Evolutionary conservation across 2,113 vertebrate species (phyloP), one percentile per base, ranked within the genome.

Genomic region (Anoura caudifer): DNA sequence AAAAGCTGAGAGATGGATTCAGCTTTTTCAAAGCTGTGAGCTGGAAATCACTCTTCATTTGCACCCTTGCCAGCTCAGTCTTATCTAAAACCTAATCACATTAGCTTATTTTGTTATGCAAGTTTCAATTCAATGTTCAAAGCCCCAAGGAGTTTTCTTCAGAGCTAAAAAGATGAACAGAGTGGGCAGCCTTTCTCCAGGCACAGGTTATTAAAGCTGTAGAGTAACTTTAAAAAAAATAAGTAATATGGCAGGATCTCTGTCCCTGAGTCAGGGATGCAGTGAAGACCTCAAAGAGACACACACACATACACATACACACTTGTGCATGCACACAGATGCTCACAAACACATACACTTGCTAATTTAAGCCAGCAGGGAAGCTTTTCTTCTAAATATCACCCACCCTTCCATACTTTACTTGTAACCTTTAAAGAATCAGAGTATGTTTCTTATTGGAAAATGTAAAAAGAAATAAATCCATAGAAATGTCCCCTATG

Each of bases 391-490:
- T 77, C 72, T 79, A 76, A 92, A 24, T 47, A 72, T 93, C 82
- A 69, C 67, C n/a, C 90, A 93, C 47, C 82, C 65, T 96, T 81
- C 47, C 59, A 59, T 92, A 76, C 72, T 85, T 70, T 43, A 50
- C 52, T 63, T 81, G 47, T 94, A 94, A 97, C 77, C 79, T 97
- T 95, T 93, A 82, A 96, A 96, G 82, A 54, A 96, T 95, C 85
- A 81, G 89, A 97, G 87, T 96, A 97, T 98, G 97, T 96, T 97
- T 97, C 97, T 96, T 94, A 97, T 94, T 98, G 97, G 91, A 97
- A 97, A 96, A 96, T 95, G 79, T 94, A 92, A 94, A 94, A 93
- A 79, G 52, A 26, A 96, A 94, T 95, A 96, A 97, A 96, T 97
- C 94, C 96, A 95, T 97, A 98, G 96, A 97, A 97, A 97, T 91